Percentiles rank a stretch among this genome's conserved stretches.
Evolutionary conservation across 2,797 vertebrate genomes (phyloP).

Genomic region (Mormyrops attenuatus): DNA sequence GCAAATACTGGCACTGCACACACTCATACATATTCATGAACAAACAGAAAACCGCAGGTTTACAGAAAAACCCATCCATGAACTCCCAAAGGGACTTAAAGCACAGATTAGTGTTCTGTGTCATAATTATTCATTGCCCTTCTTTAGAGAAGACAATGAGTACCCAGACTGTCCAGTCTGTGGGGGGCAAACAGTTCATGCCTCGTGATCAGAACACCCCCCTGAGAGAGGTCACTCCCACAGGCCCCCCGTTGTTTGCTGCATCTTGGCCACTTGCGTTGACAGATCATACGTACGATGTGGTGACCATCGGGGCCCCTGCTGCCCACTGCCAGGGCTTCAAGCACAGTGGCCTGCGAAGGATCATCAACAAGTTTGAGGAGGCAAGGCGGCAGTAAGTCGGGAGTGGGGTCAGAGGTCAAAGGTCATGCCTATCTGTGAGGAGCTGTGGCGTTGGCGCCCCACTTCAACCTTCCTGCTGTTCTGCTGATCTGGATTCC

Average conservation of each 20-base stretch:
- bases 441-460: not conserved
- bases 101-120: not conserved
- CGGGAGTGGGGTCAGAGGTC: not conserved
- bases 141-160: not conserved
- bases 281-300: conserved; percentile 89
- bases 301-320: conserved; percentile 92
- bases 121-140: not conserved
- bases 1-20: not conserved
- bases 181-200: not conserved
- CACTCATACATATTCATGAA: not conserved
- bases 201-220: not conserved
- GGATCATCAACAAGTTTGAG: conserved; percentile 89
- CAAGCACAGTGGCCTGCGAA: conserved; percentile 87
- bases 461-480: not conserved
- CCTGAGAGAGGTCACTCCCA: not conserved
- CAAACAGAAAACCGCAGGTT: not conserved
- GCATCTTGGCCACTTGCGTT: not conserved
- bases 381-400: conserved; percentile 96
- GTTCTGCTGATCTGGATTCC: not conserved
- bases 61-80: not conserved
- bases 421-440: not conserved
- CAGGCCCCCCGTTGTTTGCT: not conserved
- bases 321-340: conserved; percentile 97
- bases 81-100: not conserved
- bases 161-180: not conserved